Evolutionary conservation across 1,140 invertebrate species (phyloP).

Genomic region (Drosophila pseudoobscura): DNA sequence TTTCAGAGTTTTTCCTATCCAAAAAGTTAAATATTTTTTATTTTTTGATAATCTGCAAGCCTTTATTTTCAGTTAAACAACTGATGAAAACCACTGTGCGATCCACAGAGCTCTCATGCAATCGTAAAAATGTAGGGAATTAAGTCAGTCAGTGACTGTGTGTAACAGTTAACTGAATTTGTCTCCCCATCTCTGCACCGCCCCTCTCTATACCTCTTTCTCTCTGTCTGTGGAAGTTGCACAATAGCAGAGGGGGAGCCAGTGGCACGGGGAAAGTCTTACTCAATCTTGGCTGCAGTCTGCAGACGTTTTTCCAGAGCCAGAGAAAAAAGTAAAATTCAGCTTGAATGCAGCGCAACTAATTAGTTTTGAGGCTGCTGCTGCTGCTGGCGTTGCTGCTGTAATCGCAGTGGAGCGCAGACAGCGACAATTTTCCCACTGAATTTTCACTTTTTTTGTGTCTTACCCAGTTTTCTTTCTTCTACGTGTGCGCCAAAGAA

Average conservation of each 20-base stretch:
- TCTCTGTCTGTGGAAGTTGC: slow-evolving; percentile 36
- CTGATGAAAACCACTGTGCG: slow-evolving; percentile 18
- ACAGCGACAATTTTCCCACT: slow-evolving; percentile 78
- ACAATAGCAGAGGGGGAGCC: slow-evolving; percentile 10
- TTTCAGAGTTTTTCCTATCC: no score
- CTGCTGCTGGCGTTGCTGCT: slow-evolving; percentile 46
- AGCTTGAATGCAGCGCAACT: slow-evolving; percentile 71
- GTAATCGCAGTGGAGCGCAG: slow-evolving; percentile 63
- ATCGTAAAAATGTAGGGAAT: slow-evolving; percentile 73
- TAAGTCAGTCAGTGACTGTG: slow-evolving; percentile 74
- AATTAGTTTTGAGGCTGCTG: slow-evolving; percentile 72
- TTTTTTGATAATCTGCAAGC: no score
- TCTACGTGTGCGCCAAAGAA: slow-evolving; percentile 43
- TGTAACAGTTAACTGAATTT: slow-evolving; percentile 80
- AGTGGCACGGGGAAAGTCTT: slow-evolving; percentile 55
- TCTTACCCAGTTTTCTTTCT: slow-evolving; percentile 40
- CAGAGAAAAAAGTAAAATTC: slow-evolving; percentile 62
- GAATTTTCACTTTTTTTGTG: slow-evolving; percentile 69
- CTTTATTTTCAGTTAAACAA: slow-evolving; percentile 4
- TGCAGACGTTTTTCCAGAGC: slow-evolving; percentile 12
- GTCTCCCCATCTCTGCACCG: slow-evolving; percentile 17
- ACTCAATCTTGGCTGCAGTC: slow-evolving; percentile 61
- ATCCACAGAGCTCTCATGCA: slow-evolving; percentile 21
- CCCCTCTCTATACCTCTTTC: slow-evolving; percentile 16
- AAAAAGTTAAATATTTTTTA: no score